Evolutionary conservation across 2,113 vertebrate genomes (phyloP).

Genomic region (Chauna torquata): DNA sequence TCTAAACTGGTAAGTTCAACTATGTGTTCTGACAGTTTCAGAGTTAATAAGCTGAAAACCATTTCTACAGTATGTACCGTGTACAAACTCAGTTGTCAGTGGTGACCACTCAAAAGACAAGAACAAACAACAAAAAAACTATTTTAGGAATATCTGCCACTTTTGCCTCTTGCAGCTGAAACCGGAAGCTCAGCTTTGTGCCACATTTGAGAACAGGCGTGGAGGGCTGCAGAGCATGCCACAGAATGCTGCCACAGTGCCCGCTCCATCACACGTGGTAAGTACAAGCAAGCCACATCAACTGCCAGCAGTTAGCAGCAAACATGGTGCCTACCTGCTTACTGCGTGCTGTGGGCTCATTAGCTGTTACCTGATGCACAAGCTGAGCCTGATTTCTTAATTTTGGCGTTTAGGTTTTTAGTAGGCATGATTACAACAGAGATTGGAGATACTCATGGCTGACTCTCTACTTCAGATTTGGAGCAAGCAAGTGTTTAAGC

Average conservation of each 20-base stretch:
- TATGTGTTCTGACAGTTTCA: background rate
- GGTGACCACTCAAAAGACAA: background rate
- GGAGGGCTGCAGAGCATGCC: background rate
- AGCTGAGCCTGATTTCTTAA: background rate
- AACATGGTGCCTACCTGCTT: background rate
- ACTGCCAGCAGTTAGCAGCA: background rate
- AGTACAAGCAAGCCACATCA: background rate
- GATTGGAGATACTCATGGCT: background rate
- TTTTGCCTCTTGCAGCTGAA: background rate
- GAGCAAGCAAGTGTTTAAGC: background rate
- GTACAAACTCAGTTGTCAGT: background rate
- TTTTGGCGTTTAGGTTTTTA: background rate
- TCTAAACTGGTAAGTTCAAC: background rate
- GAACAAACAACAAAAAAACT: background rate
- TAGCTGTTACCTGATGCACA: background rate
- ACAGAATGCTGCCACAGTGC: background rate
- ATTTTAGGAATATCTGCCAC: background rate
- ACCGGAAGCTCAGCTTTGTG: background rate
- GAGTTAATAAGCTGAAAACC: background rate
- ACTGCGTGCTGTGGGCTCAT: background rate
- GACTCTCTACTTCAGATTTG: background rate
- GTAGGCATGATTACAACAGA: background rate
- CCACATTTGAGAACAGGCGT: background rate
- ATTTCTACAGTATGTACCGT: background rate
- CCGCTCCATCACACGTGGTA: fast-evolving